Evolutionary conservation across 1,140 invertebrate species (phyloP).

Genomic region (Meloidogyne exigua): DNA sequence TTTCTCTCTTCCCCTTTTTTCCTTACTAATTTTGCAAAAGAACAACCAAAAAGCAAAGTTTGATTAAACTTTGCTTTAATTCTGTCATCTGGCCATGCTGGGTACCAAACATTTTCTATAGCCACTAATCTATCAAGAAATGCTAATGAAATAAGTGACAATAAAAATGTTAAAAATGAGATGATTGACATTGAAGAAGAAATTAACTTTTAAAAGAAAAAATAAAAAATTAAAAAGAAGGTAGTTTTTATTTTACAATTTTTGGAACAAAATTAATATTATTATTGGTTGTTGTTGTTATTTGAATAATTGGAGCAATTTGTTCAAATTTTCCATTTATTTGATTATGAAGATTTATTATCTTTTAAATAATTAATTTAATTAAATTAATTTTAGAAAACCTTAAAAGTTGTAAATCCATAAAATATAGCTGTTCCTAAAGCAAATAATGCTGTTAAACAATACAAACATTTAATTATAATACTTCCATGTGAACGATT

Average conservation of each 20-base stretch:
- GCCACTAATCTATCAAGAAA: slow-evolving; percentile 52
- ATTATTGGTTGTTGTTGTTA: neutral
- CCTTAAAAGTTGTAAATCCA: slow-evolving; percentile 60
- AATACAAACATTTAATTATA: slow-evolving; percentile 57
- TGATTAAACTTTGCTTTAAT: slow-evolving; percentile 20
- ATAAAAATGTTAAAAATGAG: slow-evolving; percentile 44
- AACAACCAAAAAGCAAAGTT: slow-evolving; percentile 8
- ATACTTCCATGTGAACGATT: slow-evolving; percentile 55
- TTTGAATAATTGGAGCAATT: slow-evolving; percentile 1
- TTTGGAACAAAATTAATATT: slow-evolving; percentile 23
- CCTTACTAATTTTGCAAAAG: slow-evolving; percentile 28
- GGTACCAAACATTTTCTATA: slow-evolving; percentile 33
- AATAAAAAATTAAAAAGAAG: neutral
- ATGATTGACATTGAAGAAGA: slow-evolving; percentile 53
- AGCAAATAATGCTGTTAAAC: slow-evolving; percentile 47
- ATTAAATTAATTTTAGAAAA: neutral
- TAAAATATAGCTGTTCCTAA: slow-evolving; percentile 57
- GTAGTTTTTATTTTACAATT: slow-evolving; percentile 7
- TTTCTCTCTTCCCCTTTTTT: too few species aligned
- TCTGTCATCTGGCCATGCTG: slow-evolving; percentile 32
- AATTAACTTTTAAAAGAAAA: slow-evolving; percentile 38
- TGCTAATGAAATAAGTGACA: slow-evolving; percentile 45
- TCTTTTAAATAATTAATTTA: neutral
- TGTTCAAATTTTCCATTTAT: slow-evolving; percentile 7
- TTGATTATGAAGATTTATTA: neutral